phyloP scores from a whole-genome alignment of 2,113 vertebrate species.

The Ptilorrhoa leucosticta region DNA sequence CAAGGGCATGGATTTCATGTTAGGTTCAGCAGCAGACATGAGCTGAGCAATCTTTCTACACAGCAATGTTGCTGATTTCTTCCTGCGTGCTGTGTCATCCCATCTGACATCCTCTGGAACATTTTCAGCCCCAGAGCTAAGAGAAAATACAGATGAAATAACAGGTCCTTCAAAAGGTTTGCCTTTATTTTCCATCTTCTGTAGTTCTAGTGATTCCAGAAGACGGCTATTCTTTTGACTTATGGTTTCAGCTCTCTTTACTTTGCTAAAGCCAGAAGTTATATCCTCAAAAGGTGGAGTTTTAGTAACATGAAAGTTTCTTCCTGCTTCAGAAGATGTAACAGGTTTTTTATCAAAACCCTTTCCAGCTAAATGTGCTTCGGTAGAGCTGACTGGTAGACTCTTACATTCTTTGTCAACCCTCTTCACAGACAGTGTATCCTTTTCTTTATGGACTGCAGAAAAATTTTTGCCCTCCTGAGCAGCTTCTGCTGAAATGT shows the following conservation, averaged over 20 bases:
- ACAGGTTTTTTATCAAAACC: not conserved
- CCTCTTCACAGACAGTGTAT: not conserved
- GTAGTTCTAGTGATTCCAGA: conserved; percentile 8
- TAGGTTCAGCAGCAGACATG: conserved; percentile 64
- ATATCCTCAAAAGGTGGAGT: not conserved
- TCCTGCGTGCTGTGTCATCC: conserved; percentile 52
- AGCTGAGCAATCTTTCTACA: conserved; percentile 72
- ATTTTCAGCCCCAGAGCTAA: conserved; percentile 79
- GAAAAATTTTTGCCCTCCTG: not conserved
- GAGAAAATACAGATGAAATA: conserved; percentile 93
- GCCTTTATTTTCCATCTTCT: conserved; percentile 23
- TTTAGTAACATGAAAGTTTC: not conserved
- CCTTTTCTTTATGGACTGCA: not conserved
- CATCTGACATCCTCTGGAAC: conserved; percentile 75
- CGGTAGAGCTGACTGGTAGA: not conserved
- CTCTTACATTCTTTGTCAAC: not conserved
- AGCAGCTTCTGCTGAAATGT: not conserved
- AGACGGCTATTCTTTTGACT: not conserved
- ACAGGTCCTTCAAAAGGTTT: conserved; percentile 77
- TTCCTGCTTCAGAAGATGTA: not conserved
- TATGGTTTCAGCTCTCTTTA: not conserved
- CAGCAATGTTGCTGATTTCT: conserved; percentile 58
- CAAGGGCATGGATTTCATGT: conserved; percentile 36
- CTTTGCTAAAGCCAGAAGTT: not conserved
- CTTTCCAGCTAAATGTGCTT: not conserved